A percentile compares a stretch with the other conserved stretches of the same genome.
phyloP scores from a whole-genome alignment of 1,140 invertebrate genomes.

The Whitmania pigra region DNA sequence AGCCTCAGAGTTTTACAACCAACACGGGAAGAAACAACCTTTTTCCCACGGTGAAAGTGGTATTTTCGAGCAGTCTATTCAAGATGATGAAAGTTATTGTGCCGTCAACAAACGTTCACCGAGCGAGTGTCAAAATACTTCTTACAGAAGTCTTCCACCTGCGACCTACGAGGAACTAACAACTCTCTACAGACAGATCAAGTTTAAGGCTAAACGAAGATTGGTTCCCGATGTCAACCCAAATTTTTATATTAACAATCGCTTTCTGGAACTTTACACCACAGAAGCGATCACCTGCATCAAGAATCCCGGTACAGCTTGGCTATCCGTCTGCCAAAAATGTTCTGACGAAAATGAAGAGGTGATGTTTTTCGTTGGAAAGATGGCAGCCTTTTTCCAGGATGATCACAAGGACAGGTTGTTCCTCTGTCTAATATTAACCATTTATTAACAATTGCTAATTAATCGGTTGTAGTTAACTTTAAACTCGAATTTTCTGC shows the following conservation, averaged over 20 bases:
- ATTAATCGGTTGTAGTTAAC: no score
- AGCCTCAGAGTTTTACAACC: background rate
- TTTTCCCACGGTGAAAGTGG: background rate
- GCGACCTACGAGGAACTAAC: no score
- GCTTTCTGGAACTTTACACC: no score
- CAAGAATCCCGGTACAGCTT: background rate
- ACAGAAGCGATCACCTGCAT: background rate
- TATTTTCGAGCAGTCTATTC: background rate
- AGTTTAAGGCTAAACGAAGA: no score
- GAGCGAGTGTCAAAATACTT: no score
- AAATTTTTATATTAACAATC: no score
- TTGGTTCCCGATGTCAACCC: no score
- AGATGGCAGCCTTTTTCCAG: conserved; percentile 4
- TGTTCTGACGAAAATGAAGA: background rate
- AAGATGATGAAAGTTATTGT: conserved; percentile 1
- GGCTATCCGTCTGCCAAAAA: background rate
- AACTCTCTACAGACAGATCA: no score
- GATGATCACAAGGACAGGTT: background rate
- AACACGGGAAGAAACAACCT: background rate
- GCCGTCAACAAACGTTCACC: no score
- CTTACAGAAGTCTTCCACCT: no score
- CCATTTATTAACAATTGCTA: no score
- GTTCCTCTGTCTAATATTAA: background rate
- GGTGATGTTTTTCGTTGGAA: background rate
- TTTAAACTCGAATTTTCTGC: no score